Evolutionary conservation across 2,797 vertebrate species (phyloP).

Genomic region (Acanthiza pusilla): DNA sequence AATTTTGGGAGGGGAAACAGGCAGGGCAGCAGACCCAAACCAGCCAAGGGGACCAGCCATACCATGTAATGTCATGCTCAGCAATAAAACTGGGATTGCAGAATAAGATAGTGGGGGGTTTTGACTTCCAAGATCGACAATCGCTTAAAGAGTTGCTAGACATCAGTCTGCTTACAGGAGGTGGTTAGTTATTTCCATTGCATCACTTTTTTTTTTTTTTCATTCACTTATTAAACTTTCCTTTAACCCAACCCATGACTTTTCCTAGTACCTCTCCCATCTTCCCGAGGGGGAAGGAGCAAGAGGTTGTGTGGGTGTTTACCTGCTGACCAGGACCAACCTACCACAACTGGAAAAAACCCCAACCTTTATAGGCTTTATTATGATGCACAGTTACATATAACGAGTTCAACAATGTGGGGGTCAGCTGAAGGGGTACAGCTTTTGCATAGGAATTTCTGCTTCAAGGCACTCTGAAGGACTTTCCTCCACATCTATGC

Average conservation of each 20-base stretch:
- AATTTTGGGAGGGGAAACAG: background rate
- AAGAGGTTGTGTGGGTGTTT: background rate
- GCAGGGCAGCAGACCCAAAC: background rate
- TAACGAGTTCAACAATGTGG: background rate
- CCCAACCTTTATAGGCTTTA: background rate
- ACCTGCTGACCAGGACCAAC: background rate
- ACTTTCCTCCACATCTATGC: background rate
- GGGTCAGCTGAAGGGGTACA: background rate
- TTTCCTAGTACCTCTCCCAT: background rate
- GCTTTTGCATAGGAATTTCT: background rate
- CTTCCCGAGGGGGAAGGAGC: background rate
- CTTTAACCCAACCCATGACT: background rate
- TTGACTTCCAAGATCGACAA: background rate
- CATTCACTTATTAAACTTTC: background rate
- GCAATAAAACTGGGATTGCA: background rate
- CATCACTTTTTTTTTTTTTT: background rate
- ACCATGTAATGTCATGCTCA: background rate
- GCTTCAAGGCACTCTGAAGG: background rate
- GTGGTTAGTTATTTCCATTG: background rate
- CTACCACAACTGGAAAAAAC: accelerated
- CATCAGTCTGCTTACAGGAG: background rate
- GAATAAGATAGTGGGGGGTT: background rate
- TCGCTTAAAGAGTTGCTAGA: background rate
- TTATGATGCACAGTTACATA: background rate
- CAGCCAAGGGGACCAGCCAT: background rate